Base-by-base conservation (phyloP, 2,888 invertebrate species). In the Aphidoletes aphidimyza region DNA sequence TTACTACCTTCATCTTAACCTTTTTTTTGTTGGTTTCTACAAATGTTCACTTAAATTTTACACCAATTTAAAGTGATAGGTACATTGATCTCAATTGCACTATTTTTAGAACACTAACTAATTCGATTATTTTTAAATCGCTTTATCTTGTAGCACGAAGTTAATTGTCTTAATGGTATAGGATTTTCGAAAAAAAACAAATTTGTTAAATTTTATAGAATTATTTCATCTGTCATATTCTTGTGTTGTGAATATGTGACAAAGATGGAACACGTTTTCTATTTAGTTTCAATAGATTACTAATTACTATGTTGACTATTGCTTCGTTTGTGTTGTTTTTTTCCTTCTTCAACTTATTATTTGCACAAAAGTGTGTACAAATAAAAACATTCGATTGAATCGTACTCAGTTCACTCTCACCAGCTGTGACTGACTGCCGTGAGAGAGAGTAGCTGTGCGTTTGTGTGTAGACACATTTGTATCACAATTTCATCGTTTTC, bases 311-410 rank as follows among this genome's bases (percentile, higher is more conserved):
- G 22, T 54, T 39, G 11, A 39, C 11, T 39, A 11, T 47, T 47
- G 17, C 47, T 47, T 47, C 47, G 5, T 39, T 11, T 39, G 30
- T 11, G 30, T 30, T 30, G 26, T 69, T 34, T 69, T 69, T 69
- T 30, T 26, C 34, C 5, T n/a, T 30, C 17, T 69, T 17, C 34
- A 9, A 34, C 69, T 47, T n/a, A 42, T 14, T 42, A 9, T 6
- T 22, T 54, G 22, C 30, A 69, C n/a, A n/a, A n/a, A 30, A 22
- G 54, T 54, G 54, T 54, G 54, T 69, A 34, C 69, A 69, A 69
- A 69, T 69, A 69, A 69, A 69, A 69, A 30, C 69, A 69, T 69
- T 69, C 69, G 30, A 69, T 69, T 69, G 34, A 54, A 30, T 30
- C 34, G 69, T 69, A 30, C 30, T 69, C 69, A 30, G 14, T 11